These are phyloP conservation scores for Lycorma delicatula DNA, from an alignment of 1,140 invertebrate species.

Conservation along the genomic window DNA sequence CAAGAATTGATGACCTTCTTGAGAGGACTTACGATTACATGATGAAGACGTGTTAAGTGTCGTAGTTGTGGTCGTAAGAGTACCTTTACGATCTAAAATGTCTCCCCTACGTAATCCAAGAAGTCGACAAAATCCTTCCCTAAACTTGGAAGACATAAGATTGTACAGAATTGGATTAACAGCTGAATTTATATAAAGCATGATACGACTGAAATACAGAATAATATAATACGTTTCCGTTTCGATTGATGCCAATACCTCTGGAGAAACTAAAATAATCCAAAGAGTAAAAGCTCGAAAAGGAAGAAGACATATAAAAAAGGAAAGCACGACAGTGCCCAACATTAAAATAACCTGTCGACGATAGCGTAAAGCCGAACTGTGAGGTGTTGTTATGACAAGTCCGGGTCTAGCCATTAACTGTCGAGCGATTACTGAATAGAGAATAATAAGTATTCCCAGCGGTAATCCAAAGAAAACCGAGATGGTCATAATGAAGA, in stretches of 20 bases:
- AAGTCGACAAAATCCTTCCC: slow-evolving; percentile 65
- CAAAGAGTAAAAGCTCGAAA: slow-evolving; percentile 77
- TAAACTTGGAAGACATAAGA: slow-evolving; percentile 85
- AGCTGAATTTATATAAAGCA: slow-evolving; percentile 82
- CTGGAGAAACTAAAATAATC: slow-evolving; percentile 64
- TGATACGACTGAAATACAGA: slow-evolving; percentile 74
- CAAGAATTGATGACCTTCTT: background rate
- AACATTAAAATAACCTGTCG: slow-evolving; percentile 70
- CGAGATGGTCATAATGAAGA: slow-evolving; percentile 67
- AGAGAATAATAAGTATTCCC: slow-evolving; percentile 67
- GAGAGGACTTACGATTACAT: slow-evolving; percentile 4
- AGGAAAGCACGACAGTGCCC: slow-evolving; percentile 79
- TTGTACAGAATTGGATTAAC: slow-evolving; percentile 87
- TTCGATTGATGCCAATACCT: slow-evolving; percentile 52
- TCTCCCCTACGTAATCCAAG: slow-evolving; percentile 12
- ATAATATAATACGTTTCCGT: slow-evolving; percentile 75
- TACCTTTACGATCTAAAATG: slow-evolving; percentile 20
- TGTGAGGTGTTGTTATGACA: slow-evolving; percentile 38
- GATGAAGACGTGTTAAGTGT: slow-evolving; percentile 1
- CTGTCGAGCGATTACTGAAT: slow-evolving; percentile 72
- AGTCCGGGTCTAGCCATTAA: slow-evolving; percentile 67
- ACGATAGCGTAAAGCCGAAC: slow-evolving; percentile 27
- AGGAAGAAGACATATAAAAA: slow-evolving; percentile 82
- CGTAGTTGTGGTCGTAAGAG: slow-evolving; percentile 23
- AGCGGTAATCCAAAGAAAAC: slow-evolving; percentile 79